Conservation (phyloP, 2,113 vertebrate species). For the Bolborhynchus lineola region DNA sequence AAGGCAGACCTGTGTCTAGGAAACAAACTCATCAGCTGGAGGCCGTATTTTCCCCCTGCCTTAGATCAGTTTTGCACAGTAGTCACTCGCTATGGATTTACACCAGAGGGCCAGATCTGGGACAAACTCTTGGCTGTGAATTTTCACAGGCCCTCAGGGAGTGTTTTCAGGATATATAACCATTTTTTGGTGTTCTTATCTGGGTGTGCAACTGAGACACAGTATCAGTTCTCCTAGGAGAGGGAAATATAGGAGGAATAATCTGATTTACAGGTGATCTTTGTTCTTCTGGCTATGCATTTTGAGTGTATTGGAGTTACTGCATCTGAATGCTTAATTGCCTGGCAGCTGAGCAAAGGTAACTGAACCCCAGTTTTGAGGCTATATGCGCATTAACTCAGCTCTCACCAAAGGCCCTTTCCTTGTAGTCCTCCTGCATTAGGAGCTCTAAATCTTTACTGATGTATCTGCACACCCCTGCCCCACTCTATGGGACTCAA, state of each 20-base stretch:
- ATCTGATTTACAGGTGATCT: neutral
- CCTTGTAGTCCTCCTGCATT: neutral
- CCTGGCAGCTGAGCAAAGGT: neutral
- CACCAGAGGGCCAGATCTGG: neutral
- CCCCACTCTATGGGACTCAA: neutral
- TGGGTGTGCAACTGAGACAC: neutral
- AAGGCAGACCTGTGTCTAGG: neutral
- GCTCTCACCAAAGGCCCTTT: neutral
- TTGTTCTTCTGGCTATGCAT: neutral
- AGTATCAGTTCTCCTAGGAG: neutral
- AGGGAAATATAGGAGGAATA: neutral
- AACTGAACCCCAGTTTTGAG: neutral
- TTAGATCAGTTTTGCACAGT: neutral
- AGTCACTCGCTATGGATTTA: neutral
- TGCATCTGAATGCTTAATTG: neutral
- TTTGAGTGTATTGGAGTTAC: neutral
- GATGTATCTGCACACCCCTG: neutral
- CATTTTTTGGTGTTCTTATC: neutral
- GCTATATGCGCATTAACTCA: neutral
- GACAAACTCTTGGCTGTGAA: neutral
- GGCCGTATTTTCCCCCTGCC: neutral
- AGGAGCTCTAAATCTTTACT: neutral
- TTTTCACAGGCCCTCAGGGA: neutral
- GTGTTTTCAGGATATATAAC: neutral
- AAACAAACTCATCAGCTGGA: neutral